Percentiles rank a stretch among this genome's conserved stretches.
Conservation (phyloP, 2,888 invertebrate genomes). For the Danaus chrysippus region DNA sequence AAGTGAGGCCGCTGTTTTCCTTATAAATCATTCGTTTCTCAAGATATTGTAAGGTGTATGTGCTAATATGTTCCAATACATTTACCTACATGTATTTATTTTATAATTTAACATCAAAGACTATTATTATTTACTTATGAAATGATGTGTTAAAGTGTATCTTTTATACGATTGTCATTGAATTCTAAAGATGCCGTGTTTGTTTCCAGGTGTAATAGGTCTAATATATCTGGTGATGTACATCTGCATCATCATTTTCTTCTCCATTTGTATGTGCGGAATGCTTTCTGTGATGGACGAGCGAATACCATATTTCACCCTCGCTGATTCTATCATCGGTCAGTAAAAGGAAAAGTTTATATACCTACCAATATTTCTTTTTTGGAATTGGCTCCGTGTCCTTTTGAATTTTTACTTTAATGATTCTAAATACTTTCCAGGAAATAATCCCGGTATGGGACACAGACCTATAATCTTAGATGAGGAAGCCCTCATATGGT, state of each 20-base stretch:
- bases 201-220: constrained; percentile 87
- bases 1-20: no score
- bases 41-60: no score
- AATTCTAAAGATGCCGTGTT: background rate
- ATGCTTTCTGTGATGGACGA: constrained; percentile 86
- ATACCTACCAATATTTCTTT: no score
- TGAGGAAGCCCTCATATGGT: constrained; percentile 83
- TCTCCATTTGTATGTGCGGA: constrained; percentile 93
- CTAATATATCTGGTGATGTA: constrained; percentile 95
- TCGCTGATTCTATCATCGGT: constrained; percentile 89
- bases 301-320: constrained; percentile 87
- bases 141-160: no score
- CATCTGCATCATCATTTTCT: constrained; percentile 89
- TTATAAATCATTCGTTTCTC: no score
- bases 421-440: constrained; percentile 44
- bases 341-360: constrained; percentile 19
- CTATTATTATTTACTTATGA: no score
- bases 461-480: constrained; percentile 81
- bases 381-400: no score
- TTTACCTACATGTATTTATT: no score
- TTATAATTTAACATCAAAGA: no score
- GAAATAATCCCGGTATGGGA: constrained; percentile 81
- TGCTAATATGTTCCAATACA: no score
- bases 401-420: background rate
- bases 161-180: no score